These are phyloP conservation scores for Odontesthes bonariensis DNA, from an alignment of 2,113 vertebrate genomes.

Conservation along the genomic window DNA sequence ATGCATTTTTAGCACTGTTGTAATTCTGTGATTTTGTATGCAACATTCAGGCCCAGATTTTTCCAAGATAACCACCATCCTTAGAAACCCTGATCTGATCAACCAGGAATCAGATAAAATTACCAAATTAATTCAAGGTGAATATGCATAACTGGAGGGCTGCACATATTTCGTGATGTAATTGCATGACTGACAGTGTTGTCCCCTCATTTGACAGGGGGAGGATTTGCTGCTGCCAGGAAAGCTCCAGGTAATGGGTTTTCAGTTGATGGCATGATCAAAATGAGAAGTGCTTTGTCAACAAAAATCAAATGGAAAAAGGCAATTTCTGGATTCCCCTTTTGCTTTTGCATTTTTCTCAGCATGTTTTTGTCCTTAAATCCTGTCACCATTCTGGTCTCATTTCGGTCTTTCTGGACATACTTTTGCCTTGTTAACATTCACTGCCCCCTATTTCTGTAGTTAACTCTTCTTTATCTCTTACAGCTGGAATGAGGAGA, in stretches of 20 bases:
- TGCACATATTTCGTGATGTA: not conserved
- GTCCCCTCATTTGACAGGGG: conserved; percentile 51
- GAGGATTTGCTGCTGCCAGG: conserved; percentile 53
- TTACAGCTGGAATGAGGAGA: conserved; percentile 67
- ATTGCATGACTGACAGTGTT: not conserved
- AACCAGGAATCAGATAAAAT: conserved; percentile 78
- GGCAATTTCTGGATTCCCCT: not conserved
- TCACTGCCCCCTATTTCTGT: not conserved
- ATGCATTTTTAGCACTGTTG: conserved; percentile 18
- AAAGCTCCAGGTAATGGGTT: conserved; percentile 64
- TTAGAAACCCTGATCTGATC: conserved; percentile 67
- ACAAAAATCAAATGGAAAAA: not conserved
- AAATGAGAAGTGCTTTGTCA: not conserved
- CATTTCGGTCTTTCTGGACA: not conserved
- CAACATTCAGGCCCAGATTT: conserved; percentile 75
- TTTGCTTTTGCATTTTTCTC: not conserved
- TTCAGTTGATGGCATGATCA: not conserved
- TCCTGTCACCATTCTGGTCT: not conserved
- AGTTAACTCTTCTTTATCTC: not conserved
- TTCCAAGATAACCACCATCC: conserved; percentile 75
- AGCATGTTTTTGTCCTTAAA: not conserved
- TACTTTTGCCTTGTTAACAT: not conserved
- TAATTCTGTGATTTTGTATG: conserved; percentile 21
- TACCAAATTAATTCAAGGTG: conserved; percentile 80
- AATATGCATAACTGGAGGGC: not conserved